Evolutionary conservation across 2,113 vertebrate species (phyloP), one percentile per base, ranked within the genome.

Genomic region (Dissostichus mawsoni): DNA sequence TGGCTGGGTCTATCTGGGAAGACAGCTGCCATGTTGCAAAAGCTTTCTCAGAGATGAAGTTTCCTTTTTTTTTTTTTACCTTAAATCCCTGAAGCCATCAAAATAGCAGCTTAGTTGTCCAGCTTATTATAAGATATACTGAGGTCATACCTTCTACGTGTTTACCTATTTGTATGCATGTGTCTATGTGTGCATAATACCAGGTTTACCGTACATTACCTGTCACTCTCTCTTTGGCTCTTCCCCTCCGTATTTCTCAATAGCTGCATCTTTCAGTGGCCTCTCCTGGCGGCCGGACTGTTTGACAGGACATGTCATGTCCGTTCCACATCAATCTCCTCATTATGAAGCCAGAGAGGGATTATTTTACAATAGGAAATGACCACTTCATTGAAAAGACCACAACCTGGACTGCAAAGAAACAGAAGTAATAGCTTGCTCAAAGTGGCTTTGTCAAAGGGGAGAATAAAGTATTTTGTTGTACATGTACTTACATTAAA

Each of bases 1-100:
- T 81, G 84, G 74, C 82, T 84, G 77, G 61, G 62, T 84, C 81
- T 85, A 86, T 91, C 44, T 25, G 77, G 78, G 82, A 89, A 87
- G 89, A 91, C 88, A 90, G 87, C 84, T 90, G 83, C 82, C 85
- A 83, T 91, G 82, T 83, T 84, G 83, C 72, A 87, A 89, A 89
- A 90, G 90, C 90, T 90, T 89, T 90, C 84, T 83, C 71, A 45
- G 81, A 87, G 81, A 92, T 88, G 78, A 85, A 76, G 29, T 83
- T 51, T 36, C n/a, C n/a, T 63, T 48, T 68, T 59, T 17, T 83
- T 17, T 83, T 66, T 45, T 5, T 23, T 33, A 75, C 47, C 23
- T 61, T 65, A 69, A 85, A 69, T 58, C 57, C 74, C 61, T 36
- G 36, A 86, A 76, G 63, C 61, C 82, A 81, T 86, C 59, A 85